Base-by-base conservation (phyloP, 2,888 invertebrate genomes). In the Endotricha flammealis region DNA sequence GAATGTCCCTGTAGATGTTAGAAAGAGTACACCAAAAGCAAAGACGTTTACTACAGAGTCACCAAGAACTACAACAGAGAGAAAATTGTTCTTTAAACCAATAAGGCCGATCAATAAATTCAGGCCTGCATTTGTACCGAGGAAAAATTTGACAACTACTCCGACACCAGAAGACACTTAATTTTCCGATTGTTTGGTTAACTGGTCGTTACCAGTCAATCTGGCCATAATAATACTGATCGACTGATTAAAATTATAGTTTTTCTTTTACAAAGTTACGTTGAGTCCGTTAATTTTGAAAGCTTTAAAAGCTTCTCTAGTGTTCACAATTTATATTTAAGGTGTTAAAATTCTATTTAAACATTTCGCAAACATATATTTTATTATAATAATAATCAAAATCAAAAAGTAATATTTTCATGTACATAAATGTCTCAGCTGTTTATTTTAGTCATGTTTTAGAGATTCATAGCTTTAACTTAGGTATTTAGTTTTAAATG, bases 391-490 rank as follows among this genome's bases (percentile, higher is more conserved):
- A n/a, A n/a, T n/a, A n/a, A n/a, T n/a, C n/a, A n/a, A n/a, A n/a
- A n/a, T n/a, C 20, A 2, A 20, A 20, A 2, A 20, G 7, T 20
- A 20, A 4, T 6, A 7, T 20, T 2, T 46, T 50, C 37, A 46
- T 71, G 64, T 67, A 69, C 52, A 72, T 68, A 74, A 59, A 46
- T 47, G 49, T 64, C 53, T 63, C 58, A 63, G 55, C 66, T 73
- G 55, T 68, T 73, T 74, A 66, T 65, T 65, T 73, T 79, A 85
- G 83, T 86, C 82, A 85, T 78, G 76, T 63, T 50, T 70, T 75
- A 77, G 65, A 75, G 68, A 68, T 70, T 57, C 55, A 79, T 82
- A 86, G 86, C 86, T 86, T 86, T 86, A 86, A 82, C 54, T 62
- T 75, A 81, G 67, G 44, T 67, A 61, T 58, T 53, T 70, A 60